Percentiles rank a stretch among this genome's conserved stretches.
phyloP scores from a whole-genome alignment of 2,797 vertebrate species.

The Brotula barbata region DNA sequence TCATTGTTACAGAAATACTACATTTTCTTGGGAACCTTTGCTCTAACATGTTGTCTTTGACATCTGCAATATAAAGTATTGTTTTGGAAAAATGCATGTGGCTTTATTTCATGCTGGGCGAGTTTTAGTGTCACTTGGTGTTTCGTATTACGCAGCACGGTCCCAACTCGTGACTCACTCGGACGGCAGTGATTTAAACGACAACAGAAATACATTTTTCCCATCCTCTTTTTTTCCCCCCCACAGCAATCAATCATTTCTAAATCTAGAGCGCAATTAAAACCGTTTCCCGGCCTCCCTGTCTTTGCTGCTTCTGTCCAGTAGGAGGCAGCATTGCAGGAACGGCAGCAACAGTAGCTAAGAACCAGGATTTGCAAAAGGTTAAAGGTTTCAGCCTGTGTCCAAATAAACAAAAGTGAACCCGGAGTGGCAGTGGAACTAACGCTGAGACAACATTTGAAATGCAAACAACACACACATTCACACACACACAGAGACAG shows the following conservation, averaged over 20 bases:
- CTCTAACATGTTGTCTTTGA: slow-evolving; percentile 87
- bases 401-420: slow-evolving; percentile 77
- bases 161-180: too few species aligned
- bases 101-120: slow-evolving; percentile 65
- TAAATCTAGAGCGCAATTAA: too few species aligned
- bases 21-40: slow-evolving; percentile 78
- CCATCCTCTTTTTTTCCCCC: too few species aligned
- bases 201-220: too few species aligned
- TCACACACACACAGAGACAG: too few species aligned
- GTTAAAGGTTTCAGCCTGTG: slow-evolving; percentile 69
- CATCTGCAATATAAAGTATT: slow-evolving; percentile 88
- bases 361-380: slow-evolving; percentile 67
- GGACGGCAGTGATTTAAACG: not conserved
- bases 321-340: slow-evolving; percentile 42
- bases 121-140: not conserved
- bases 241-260: too few species aligned
- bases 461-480: slow-evolving; percentile 72
- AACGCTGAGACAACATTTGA: slow-evolving; percentile 66
- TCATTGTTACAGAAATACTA: slow-evolving; percentile 81
- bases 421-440: slow-evolving; percentile 67
- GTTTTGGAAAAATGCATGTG: slow-evolving; percentile 81
- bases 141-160: slow-evolving; percentile 15
- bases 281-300: too few species aligned
- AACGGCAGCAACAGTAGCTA: slow-evolving; percentile 61
- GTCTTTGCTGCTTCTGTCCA: slow-evolving; percentile 24